phyloP scores from a whole-genome alignment of 2,113 vertebrate genomes.

The Dromiciops gliroides region DNA sequence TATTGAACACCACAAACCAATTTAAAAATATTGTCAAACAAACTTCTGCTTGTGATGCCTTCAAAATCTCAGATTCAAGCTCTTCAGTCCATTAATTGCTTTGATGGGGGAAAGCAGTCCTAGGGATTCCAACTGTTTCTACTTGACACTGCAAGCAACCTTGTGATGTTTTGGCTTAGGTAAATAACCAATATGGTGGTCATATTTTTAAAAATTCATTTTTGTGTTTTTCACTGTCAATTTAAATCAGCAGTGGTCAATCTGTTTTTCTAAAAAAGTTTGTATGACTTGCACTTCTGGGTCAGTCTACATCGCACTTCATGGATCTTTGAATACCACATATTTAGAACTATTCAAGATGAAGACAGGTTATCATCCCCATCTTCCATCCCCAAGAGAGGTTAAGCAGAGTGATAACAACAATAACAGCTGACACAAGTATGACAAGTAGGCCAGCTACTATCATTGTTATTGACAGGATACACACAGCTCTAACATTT shows the following conservation, averaged over 20 bases:
- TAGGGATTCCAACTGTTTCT: not conserved
- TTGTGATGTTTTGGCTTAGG: not conserved
- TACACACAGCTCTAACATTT: not conserved
- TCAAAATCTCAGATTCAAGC: not conserved
- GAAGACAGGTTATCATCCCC: not conserved
- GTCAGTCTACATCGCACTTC: not conserved
- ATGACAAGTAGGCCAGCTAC: not conserved
- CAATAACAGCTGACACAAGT: not conserved
- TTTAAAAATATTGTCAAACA: constrained; percentile 19
- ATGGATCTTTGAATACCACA: not conserved
- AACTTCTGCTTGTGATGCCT: constrained; percentile 12
- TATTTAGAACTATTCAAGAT: not conserved
- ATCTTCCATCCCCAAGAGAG: not conserved
- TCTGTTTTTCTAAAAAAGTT: not conserved
- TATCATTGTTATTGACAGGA: not conserved
- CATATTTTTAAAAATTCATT: constrained; percentile 16
- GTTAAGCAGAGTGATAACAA: not conserved
- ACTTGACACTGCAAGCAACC: not conserved
- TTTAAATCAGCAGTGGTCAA: constrained; percentile 4
- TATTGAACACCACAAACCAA: not conserved
- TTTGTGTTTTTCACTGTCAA: not conserved
- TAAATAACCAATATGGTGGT: not conserved
- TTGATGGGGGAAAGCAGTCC: not conserved
- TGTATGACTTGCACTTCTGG: not conserved
- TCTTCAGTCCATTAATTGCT: not conserved